Evolutionary conservation across 2,113 vertebrate species (phyloP), one percentile per base, ranked within the genome.

Genomic region (Campylomormyrus tamandua): DNA sequence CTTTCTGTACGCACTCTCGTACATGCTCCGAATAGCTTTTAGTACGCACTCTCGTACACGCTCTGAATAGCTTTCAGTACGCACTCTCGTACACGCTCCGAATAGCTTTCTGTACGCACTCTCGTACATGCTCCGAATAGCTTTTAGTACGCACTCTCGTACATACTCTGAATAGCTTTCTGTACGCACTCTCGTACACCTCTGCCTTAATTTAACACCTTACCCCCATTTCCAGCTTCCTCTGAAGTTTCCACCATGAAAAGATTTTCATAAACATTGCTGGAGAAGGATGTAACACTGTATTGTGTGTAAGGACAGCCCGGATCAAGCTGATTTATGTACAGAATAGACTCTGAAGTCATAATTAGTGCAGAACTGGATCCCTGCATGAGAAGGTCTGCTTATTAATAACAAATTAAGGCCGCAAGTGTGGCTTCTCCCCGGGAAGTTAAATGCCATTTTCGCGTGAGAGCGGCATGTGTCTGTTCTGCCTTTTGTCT

Each of bases 301-400:
- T 87, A 77, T 74, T 84, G 50, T 56, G 24, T 83, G 70, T 90
- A 50, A n/a, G 27, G 62, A 27, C 88, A 89, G 56, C 53, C 83
- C 24, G 46, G 74, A 83, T 35, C 50, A n/a, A 48, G 0, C 91
- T 89, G 58, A 87, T 70, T 77, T 90, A 87, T 87, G 58, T 42
- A 46, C 46, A 87, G 31, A 90, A 87, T 39, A 8, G 46, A 62
- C 87, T 93, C 89, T 92, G 88, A 86, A 90, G 89, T 92, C 87
- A 92, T 92, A 91, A 91, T 93, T 92, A 91, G 91, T 88, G 89
- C 87, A 83, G 77, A 87, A 88, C 89, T 89, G 70, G 48, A 89
- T 87, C 56, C 86, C 58, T 21, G 50, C 48, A 91, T 9, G 74
- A 85, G 50, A 77, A 89, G 90, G 56, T 89, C 52, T 90, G 52